Conservation (phyloP, 2,888 invertebrate species). For the Oasisia sp. region DNA sequence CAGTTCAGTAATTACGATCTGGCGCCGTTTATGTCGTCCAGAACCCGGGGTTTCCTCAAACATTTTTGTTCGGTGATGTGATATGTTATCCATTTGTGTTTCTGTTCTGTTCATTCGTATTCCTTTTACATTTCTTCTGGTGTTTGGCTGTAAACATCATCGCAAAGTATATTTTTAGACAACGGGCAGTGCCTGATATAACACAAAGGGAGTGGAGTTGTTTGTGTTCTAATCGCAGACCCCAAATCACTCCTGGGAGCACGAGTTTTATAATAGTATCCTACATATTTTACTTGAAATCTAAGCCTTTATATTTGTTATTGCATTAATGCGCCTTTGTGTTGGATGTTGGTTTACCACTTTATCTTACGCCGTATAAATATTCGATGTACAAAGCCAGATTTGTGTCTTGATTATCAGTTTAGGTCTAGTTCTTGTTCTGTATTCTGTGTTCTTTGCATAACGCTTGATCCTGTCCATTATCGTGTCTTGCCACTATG, state of each 20-base stretch:
- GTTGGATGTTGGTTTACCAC: background rate
- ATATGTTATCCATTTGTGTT: background rate
- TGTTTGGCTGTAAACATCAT: background rate
- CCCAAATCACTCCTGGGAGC: background rate
- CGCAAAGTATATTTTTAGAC: background rate
- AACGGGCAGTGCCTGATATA: background rate
- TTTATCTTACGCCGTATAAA: background rate
- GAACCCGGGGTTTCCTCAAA: too few relatives aligned
- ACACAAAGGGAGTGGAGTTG: background rate
- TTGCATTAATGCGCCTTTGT: background rate
- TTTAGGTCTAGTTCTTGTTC: background rate
- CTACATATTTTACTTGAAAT: background rate
- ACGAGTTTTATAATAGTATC: background rate
- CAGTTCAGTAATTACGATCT: background rate
- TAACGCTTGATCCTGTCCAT: background rate
- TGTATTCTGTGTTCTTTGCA: background rate
- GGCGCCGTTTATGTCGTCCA: too few relatives aligned
- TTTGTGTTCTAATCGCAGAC: background rate
- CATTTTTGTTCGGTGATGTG: background rate
- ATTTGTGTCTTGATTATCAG: background rate
- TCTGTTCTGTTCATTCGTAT: background rate
- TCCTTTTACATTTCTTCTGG: background rate
- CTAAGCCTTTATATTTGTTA: background rate
- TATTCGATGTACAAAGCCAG: background rate
- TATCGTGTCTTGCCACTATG: background rate